These are phyloP conservation scores for Brotogeris chrysoptera DNA, from an alignment of 2,797 vertebrate species.

Conservation along the genomic window DNA sequence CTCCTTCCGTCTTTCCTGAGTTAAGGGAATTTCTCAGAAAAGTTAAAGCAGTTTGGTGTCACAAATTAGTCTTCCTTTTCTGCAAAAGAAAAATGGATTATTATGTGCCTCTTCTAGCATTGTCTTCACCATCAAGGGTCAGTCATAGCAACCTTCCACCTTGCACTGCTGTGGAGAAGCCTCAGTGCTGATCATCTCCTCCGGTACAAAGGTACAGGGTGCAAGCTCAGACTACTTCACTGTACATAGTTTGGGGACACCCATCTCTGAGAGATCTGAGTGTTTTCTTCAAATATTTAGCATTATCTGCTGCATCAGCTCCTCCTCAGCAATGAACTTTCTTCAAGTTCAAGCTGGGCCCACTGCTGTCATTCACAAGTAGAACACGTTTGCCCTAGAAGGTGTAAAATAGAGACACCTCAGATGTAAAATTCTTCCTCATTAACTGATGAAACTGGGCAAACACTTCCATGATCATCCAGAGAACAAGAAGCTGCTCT, in stretches of 20 bases:
- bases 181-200: not conserved
- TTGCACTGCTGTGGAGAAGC: not conserved
- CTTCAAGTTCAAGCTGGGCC: not conserved
- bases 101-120: not conserved
- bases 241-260: not conserved
- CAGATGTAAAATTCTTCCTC: conserved; percentile 93
- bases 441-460: not conserved
- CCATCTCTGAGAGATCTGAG: not conserved
- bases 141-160: not conserved
- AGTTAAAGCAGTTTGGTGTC: not conserved
- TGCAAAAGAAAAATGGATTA: not conserved
- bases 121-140: not conserved
- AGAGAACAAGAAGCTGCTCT: not conserved
- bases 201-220: not conserved
- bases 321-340: not conserved
- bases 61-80: not conserved
- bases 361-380: not conserved
- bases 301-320: not conserved
- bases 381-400: not conserved
- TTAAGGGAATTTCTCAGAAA: not conserved
- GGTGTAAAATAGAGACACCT: not conserved
- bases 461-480: not conserved
- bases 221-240: not conserved
- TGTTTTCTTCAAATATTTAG: not conserved
- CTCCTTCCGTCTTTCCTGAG: not conserved